phyloP scores from a whole-genome alignment of 2,888 invertebrate species.

The Anaspis maculata region DNA sequence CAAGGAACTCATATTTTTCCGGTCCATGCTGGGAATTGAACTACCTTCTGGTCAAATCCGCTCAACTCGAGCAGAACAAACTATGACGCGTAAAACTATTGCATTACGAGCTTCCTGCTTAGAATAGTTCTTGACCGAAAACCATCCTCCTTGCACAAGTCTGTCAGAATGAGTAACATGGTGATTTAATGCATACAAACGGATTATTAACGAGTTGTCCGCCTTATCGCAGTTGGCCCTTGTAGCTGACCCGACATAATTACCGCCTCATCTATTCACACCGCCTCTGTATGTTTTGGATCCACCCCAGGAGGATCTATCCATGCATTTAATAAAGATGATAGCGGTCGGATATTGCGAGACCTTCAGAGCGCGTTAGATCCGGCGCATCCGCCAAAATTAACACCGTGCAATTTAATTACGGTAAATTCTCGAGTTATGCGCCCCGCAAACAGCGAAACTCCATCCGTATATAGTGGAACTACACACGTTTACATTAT shows the following conservation, averaged over 20 bases:
- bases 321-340: slow-evolving; percentile 15
- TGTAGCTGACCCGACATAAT: slow-evolving; percentile 12
- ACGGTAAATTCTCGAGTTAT: slow-evolving; percentile 10
- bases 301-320: slow-evolving; percentile 10
- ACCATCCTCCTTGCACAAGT: too few relatives aligned
- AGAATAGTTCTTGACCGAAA: too few relatives aligned
- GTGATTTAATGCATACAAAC: slow-evolving; percentile 10
- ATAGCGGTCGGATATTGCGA: slow-evolving; percentile 13
- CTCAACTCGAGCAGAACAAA: too few relatives aligned
- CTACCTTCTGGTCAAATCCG: too few relatives aligned
- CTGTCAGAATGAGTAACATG: too few relatives aligned
- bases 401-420: slow-evolving; percentile 15
- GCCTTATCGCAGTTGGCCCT: slow-evolving; percentile 12
- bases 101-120: too few relatives aligned
- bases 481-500: too few relatives aligned
- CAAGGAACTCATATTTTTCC: too few relatives aligned
- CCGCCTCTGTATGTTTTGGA: slow-evolving; percentile 9
- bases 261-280: slow-evolving; percentile 12
- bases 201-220: slow-evolving; percentile 11
- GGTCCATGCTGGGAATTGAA: too few relatives aligned
- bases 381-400: slow-evolving; percentile 10
- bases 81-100: too few relatives aligned
- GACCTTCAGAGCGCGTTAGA: slow-evolving; percentile 10
- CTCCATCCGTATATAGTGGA: too few relatives aligned
- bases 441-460: too few relatives aligned